A percentile compares a stretch with the other conserved stretches of the same genome.
phyloP scores from a whole-genome alignment of 2,888 invertebrate genomes.

The Eilema griseolum region DNA sequence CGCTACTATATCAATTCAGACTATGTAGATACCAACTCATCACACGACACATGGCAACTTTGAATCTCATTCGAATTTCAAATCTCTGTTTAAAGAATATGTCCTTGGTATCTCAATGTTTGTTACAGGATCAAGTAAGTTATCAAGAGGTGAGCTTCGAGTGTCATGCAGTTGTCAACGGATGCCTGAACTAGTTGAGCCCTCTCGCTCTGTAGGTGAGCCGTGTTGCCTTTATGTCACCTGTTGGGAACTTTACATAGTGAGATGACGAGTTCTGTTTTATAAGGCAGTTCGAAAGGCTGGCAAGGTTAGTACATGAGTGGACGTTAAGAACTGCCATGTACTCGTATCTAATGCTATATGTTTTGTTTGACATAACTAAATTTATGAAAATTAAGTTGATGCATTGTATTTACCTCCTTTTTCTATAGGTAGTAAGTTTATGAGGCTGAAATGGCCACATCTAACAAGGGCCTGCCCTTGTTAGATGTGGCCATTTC shows the following conservation, averaged over 20 bases:
- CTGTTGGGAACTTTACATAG: conserved; percentile 15
- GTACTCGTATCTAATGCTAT: too few species aligned
- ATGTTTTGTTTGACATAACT: too few species aligned
- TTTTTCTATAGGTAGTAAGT: too few species aligned
- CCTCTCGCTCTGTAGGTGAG: conserved; percentile 48
- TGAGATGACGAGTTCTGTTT: background rate
- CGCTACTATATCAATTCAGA: background rate
- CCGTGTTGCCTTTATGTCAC: conserved; percentile 48
- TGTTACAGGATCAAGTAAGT: conserved; percentile 31
- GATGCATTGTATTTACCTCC: too few species aligned
- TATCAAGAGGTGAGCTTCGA: conserved; percentile 24
- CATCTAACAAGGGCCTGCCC: too few species aligned
- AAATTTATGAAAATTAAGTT: too few species aligned
- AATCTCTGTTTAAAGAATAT: conserved; percentile 6
- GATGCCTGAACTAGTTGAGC: conserved; percentile 49
- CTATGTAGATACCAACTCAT: background rate
- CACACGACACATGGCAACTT: background rate
- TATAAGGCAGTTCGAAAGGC: background rate
- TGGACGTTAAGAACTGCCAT: too few species aligned
- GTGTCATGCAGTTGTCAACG: conserved; percentile 50
- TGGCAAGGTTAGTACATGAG: background rate
- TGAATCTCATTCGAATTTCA: background rate
- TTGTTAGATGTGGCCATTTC: too few species aligned
- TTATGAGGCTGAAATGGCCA: too few species aligned
- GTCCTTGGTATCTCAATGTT: conserved; percentile 12